phyloP scores from a whole-genome alignment of 2,888 invertebrate genomes.

The Physocephala rufipes region DNA sequence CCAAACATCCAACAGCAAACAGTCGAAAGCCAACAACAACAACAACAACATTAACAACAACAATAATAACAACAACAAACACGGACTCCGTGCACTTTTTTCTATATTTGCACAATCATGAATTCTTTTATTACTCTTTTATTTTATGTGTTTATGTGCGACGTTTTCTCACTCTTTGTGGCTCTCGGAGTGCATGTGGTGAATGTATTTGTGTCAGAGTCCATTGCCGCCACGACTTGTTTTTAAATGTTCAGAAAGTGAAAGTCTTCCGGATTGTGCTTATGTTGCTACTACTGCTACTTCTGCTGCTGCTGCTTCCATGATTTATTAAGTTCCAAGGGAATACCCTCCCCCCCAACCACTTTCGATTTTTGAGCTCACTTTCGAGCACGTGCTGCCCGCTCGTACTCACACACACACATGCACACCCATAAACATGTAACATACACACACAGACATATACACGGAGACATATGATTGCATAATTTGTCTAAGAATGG shows the following conservation, averaged over 20 bases:
- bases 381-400: conserved; percentile 1
- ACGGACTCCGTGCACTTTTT: conserved; percentile 36
- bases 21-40: too few relatives aligned
- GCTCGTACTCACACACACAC: conserved; percentile 10
- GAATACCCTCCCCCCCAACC: conserved; percentile 25
- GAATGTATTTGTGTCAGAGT: conserved; percentile 32
- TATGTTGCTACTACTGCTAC: conserved; percentile 27
- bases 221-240: conserved; percentile 36
- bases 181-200: conserved; percentile 13
- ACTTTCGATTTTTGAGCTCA: conserved; percentile 33
- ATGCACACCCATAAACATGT: conserved; percentile 7
- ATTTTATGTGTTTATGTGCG: conserved; percentile 30
- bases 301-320: conserved; percentile 31
- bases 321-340: conserved; percentile 40
- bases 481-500: too few relatives aligned
- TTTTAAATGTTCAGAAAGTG: conserved; percentile 33
- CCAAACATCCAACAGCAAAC: background rate
- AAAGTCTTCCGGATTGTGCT: conserved; percentile 19
- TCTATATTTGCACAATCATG: conserved; percentile 41
- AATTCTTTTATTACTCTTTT: conserved; percentile 41
- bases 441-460: too few relatives aligned
- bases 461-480: too few relatives aligned
- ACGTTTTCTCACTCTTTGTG: conserved; percentile 17
- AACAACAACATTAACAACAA: too few relatives aligned
- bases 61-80: too few relatives aligned